These are phyloP conservation scores for Passer montanus DNA, from an alignment of 2,113 vertebrate species.

Conservation along the genomic window DNA sequence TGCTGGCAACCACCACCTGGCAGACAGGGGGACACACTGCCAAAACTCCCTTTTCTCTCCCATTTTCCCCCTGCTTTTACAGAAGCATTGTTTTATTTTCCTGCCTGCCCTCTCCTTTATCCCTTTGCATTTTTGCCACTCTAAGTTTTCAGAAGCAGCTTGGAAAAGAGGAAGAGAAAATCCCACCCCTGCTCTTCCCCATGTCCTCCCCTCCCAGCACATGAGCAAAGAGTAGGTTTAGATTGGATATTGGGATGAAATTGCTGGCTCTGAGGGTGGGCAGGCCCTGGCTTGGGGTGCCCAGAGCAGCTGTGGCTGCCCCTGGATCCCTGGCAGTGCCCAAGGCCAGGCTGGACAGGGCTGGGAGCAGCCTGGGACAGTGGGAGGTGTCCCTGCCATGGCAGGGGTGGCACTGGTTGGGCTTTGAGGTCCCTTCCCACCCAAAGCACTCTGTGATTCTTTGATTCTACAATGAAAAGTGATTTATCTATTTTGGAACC, in stretches of 20 bases:
- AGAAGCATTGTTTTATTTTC: background rate
- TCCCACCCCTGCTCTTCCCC: background rate
- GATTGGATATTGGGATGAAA: background rate
- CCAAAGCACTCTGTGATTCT: background rate
- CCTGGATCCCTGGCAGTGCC: background rate
- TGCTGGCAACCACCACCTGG: background rate
- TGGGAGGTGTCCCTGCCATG: background rate
- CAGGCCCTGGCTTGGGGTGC: background rate
- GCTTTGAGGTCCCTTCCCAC: background rate
- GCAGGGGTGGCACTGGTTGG: background rate
- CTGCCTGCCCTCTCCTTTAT: background rate
- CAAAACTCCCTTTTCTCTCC: background rate
- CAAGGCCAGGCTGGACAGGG: accelerated
- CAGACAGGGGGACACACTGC: background rate
- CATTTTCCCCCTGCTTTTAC: background rate
- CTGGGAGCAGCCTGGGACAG: background rate
- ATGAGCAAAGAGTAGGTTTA: background rate
- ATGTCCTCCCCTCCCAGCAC: background rate
- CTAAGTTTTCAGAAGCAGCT: background rate
- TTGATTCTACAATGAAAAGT: background rate
- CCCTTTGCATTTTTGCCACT: background rate
- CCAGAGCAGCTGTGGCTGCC: background rate
- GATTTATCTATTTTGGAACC: background rate
- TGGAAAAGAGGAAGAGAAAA: background rate
- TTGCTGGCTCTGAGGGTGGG: accelerated